A percentile compares a stretch with the other conserved stretches of the same genome.
Conservation (phyloP, 2,888 invertebrate species). For the Oscheius sp. region DNA sequence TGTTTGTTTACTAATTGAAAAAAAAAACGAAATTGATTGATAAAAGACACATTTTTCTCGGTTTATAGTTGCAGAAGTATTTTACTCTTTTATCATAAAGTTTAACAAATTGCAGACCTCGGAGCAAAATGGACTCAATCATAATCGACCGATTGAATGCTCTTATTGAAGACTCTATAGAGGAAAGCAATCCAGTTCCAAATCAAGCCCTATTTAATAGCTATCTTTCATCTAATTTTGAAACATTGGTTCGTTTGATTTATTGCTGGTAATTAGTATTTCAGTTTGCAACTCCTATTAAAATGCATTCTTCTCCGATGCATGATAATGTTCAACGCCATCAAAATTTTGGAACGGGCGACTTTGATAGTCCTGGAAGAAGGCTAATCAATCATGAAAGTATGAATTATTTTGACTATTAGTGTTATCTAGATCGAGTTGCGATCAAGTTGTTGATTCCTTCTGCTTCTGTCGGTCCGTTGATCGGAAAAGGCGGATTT, state of each 20-base stretch:
- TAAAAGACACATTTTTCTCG: no score
- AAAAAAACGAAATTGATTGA: no score
- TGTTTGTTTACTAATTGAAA: no score
- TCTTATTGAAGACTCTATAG: slow-evolving; percentile 2
- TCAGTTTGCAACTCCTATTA: slow-evolving; percentile 4
- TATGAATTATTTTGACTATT: neutral
- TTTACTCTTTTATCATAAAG: no score
- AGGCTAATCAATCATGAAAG: neutral
- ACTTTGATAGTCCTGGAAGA: neutral
- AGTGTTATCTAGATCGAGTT: neutral
- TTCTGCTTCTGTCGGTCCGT: neutral
- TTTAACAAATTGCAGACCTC: no score
- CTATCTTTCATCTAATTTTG: neutral
- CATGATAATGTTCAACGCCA: neutral
- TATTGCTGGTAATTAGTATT: neutral
- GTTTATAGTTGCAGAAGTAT: no score
- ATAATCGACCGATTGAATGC: slow-evolving; percentile 9
- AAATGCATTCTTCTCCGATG: neutral
- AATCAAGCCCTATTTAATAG: neutral
- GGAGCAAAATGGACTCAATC: slow-evolving; percentile 7
- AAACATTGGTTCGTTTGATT: neutral
- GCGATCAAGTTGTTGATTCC: slow-evolving; percentile 7
- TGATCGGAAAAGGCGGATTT: slow-evolving; percentile 14
- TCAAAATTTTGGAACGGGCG: neutral
- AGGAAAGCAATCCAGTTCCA: neutral